Base-by-base conservation (phyloP, 2,888 invertebrate genomes). In the Limnephilus auricula region DNA sequence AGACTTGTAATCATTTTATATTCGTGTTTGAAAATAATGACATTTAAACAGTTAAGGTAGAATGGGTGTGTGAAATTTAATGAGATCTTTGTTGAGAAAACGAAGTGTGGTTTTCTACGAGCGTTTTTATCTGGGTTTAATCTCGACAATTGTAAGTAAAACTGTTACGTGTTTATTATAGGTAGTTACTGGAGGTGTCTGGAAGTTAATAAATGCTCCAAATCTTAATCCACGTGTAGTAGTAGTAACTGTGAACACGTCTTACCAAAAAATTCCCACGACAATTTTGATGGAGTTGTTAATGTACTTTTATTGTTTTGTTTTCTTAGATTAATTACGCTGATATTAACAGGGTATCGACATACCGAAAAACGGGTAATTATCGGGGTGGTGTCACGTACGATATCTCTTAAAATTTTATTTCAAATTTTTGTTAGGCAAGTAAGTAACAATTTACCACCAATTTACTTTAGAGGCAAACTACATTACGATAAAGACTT, bases 311-410 rank as follows among this genome's bases (percentile, higher is more conserved):
- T 84, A 2, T 32, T 10, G 84, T 40, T 65, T 84, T 34, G 25
- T 83, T 84, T 84, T 37, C 13, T 6, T 40, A 84, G 32, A 84
- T 84, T 84, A 37, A 25, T 84, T 9, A 84, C n/a, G 84, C 32
- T 37, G 37, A 25, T 10, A 84, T 80, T n/a, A 50, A 50, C 6
- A 9, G 25, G 65, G 65, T 65, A 9, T 25, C 65, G 9, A 25
- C 65, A 4, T 65, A 65, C 65, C 65, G 65, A 9, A n/a, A 65
- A 25, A 25, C 4, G 1, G 65, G 9, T n/a, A 25, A n/a, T n/a
- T 50, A 50, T 50, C 50, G 18, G 18, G 15, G 50, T 50, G 5
- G 3, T 50, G 5, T 50, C 18, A 5, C 18, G 18, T 50, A 50
- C 15, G 15, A 50, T 50, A 50, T 15, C 10, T 15, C 2, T 65